Percentiles rank a stretch among this genome's conserved stretches.
phyloP scores from a whole-genome alignment of 2,888 invertebrate genomes.

The Frankliniella intonsa region DNA sequence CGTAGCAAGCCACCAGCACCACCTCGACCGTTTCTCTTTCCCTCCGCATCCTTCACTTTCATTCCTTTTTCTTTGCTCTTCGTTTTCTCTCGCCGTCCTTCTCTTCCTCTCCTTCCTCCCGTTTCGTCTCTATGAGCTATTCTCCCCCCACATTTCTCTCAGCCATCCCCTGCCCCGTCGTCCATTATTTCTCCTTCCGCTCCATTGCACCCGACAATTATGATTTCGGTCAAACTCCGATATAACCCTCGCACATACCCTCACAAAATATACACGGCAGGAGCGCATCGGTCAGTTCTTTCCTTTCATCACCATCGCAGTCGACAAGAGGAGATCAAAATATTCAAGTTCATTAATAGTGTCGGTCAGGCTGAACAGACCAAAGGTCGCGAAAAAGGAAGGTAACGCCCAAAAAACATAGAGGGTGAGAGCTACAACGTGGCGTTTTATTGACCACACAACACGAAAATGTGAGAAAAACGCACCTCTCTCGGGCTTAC shows the following conservation, averaged over 20 bases:
- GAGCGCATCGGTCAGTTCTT: too few relatives aligned
- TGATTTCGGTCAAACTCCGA: constrained; percentile 16
- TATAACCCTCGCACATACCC: background rate
- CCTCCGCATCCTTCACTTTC: background rate
- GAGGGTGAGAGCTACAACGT: too few relatives aligned
- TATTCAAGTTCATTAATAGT: too few relatives aligned
- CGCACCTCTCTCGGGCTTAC: too few relatives aligned
- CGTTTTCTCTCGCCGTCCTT: background rate
- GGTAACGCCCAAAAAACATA: too few relatives aligned
- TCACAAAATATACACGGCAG: background rate
- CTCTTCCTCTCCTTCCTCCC: too few relatives aligned
- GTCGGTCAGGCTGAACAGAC: background rate
- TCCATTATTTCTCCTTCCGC: background rate
- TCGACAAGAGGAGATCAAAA: too few relatives aligned
- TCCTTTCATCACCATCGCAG: too few relatives aligned
- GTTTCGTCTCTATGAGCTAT: too few relatives aligned
- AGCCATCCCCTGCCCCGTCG: background rate
- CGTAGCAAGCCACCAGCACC: background rate
- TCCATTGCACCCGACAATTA: constrained; percentile 12
- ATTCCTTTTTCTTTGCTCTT: background rate
- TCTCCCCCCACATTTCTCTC: too few relatives aligned
- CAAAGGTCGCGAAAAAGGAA: background rate
- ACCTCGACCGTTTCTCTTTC: background rate
- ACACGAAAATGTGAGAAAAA: too few relatives aligned
- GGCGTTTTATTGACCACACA: too few relatives aligned